Conservation (phyloP, 1,140 invertebrate species). For the Conus betulinus region DNA sequence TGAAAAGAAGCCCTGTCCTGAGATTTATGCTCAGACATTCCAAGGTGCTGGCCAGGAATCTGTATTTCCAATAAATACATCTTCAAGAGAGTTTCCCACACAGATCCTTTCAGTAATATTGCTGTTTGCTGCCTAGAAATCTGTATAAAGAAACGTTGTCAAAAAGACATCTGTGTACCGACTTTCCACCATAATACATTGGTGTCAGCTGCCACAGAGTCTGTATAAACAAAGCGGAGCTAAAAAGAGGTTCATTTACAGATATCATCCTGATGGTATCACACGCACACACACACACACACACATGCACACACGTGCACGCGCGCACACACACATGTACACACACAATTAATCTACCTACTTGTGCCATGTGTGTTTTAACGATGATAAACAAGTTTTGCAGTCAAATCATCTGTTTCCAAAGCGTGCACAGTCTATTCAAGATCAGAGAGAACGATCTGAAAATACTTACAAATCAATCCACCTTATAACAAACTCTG, state of each 20-base stretch:
- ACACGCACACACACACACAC: slow-evolving; percentile 6
- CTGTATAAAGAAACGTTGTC: no score
- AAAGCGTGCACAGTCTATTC: no score
- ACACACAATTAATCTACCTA: neutral
- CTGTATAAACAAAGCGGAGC: no score
- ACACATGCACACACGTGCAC: neutral
- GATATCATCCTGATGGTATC: neutral
- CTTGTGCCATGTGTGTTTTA: neutral
- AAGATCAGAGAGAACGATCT: neutral
- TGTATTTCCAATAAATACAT: neutral
- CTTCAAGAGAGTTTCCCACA: neutral
- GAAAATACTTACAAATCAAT: slow-evolving; percentile 12
- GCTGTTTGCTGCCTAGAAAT: neutral
- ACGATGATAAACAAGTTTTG: no score
- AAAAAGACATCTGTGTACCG: no score
- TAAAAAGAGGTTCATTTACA: no score
- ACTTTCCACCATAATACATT: no score
- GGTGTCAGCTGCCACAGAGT: neutral
- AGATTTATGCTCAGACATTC: no score
- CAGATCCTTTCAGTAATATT: neutral
- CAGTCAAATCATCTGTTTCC: no score
- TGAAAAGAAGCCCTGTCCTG: no score
- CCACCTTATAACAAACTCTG: no score
- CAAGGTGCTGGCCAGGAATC: neutral
- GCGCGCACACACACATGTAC: neutral